Base-by-base conservation (phyloP, 2,888 invertebrate genomes). In the Podotricha telesiphe region DNA sequence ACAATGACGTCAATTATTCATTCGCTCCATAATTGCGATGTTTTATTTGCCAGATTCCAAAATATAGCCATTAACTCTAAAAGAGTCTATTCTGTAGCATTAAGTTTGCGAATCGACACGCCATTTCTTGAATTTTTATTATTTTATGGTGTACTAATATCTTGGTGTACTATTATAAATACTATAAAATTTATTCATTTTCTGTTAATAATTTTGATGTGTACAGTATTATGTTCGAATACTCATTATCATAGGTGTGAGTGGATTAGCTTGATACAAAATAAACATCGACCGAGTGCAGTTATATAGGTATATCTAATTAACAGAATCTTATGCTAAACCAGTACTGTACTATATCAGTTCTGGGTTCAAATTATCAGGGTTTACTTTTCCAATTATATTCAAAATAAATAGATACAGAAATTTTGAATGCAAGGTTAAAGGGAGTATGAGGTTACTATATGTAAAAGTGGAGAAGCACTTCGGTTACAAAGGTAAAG, bases 21-120 rank as follows among this genome's bases (percentile, higher is more conserved):
- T 37, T 55, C 28, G n/a, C 1, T 34, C 11, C 55, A 5, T 34
- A 55, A 55, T 55, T 55, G 20, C 55, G 17, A 37, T 37, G 34
- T 37, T 55, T 55, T 55, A 34, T 55, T 37, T 55, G 34, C 11
- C 55, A 11, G 34, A 34, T 28, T 17, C 17, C 55, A 34, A 55
- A 55, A 55, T 55, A 13, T 55, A 55, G 55, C 17, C 34, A 55
- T 55, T 55, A 55, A 10, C 17, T 55, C n/a, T 1, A 37, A 55
- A 53, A 17, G 28, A 17, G 17, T 17, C n/a, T 37, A 55, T 55
- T 55, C 11, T n/a, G 17, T 55, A 34, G 34, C 10, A n/a, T n/a
- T n/a, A n/a, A 53, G 8, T 34, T 53, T 53, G 28, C 7, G n/a
- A 4, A 28, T 53, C n/a, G 10, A 34, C 34, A 34, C 10, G 17